Conservation (phyloP, 2,888 invertebrate genomes). For the Eubasilissa splendida region DNA sequence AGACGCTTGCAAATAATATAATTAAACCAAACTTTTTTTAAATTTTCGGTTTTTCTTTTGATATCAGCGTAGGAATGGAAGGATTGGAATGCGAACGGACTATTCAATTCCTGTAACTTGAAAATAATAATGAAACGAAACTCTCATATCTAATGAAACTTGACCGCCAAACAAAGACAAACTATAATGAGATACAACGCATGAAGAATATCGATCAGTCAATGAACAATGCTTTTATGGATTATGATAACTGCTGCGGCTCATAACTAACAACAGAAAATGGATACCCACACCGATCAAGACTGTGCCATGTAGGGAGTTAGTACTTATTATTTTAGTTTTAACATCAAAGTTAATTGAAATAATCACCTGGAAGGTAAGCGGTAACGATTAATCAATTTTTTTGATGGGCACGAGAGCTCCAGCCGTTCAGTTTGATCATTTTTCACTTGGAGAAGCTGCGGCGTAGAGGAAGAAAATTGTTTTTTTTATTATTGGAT, state of each 20-base stretch:
- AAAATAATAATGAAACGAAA: not conserved
- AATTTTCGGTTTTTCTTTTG: not conserved
- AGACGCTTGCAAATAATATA: not conserved
- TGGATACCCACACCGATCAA: slow-evolving; percentile 8
- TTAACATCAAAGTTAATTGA: slow-evolving; percentile 53
- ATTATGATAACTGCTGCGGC: not conserved
- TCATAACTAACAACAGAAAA: not conserved
- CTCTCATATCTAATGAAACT: not conserved
- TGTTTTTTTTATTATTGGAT: not conserved
- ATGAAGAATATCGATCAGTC: slow-evolving; percentile 36
- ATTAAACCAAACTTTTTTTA: not conserved
- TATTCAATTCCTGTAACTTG: not conserved
- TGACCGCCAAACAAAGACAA: slow-evolving; percentile 25
- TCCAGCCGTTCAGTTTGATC: slow-evolving; percentile 15
- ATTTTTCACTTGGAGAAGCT: slow-evolving; percentile 27
- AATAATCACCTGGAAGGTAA: slow-evolving; percentile 54
- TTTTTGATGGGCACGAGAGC: slow-evolving; percentile 39
- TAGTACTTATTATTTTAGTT: slow-evolving; percentile 36
- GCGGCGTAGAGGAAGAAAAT: not conserved
- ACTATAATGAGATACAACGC: slow-evolving; percentile 34
- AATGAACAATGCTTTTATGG: slow-evolving; percentile 38
- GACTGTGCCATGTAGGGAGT: slow-evolving; percentile 1
- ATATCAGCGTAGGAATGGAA: not conserved
- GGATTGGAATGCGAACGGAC: not conserved
- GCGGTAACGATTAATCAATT: slow-evolving; percentile 54